Conservation (phyloP, 2,797 vertebrate species). For the Aphelocoma californica region DNA sequence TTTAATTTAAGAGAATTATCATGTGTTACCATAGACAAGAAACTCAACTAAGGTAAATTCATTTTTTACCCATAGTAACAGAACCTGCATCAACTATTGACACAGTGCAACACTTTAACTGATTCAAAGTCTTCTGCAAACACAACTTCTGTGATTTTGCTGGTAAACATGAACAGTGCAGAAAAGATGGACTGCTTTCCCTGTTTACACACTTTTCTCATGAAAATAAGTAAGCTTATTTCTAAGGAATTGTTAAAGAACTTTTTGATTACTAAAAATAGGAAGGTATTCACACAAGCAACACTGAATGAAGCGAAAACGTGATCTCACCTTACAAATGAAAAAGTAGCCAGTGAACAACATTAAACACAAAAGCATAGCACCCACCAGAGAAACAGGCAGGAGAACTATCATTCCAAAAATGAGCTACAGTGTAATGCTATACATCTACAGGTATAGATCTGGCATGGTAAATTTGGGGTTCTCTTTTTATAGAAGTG, state of each 20-base stretch:
- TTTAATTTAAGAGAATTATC: neutral
- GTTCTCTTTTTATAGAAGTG: neutral
- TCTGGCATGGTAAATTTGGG: fast-evolving
- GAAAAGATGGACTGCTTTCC: neutral
- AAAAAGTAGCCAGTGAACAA: neutral
- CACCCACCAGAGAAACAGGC: neutral
- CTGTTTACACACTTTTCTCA: neutral
- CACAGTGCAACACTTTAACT: neutral
- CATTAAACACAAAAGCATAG: neutral
- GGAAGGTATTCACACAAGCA: neutral
- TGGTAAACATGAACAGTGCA: neutral
- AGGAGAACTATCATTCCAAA: neutral
- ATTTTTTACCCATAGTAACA: neutral
- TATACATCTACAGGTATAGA: neutral
- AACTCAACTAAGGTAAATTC: neutral
- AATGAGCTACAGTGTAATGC: neutral
- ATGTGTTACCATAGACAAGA: neutral
- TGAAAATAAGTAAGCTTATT: neutral
- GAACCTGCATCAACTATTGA: neutral
- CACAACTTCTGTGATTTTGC: neutral
- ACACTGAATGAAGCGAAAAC: neutral
- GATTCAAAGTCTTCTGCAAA: neutral
- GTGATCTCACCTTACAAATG: neutral
- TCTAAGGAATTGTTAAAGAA: neutral
- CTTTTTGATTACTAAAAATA: neutral